Percentiles rank a stretch among this genome's conserved stretches.
phyloP scores from a whole-genome alignment of 2,797 vertebrate species.

The Acropternis orthonyx region DNA sequence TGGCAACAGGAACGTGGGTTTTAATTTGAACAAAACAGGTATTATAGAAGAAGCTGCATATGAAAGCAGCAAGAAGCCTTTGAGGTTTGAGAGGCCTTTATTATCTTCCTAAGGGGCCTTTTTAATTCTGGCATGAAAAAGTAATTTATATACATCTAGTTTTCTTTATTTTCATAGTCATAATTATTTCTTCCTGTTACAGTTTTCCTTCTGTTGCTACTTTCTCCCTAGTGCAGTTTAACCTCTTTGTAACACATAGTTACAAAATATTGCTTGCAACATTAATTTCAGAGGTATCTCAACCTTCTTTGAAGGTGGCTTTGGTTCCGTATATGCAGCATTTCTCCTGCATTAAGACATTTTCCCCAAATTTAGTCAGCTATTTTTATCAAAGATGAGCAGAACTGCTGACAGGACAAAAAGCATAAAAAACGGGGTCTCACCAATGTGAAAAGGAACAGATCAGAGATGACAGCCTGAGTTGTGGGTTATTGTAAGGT shows the following conservation, averaged over 20 bases:
- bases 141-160: constrained; percentile 14
- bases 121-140: not conserved
- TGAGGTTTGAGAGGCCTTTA: constrained; percentile 45
- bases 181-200: constrained; percentile 31
- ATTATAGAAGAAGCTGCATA: constrained; percentile 8
- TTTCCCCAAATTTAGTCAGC: not conserved
- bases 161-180: constrained; percentile 16
- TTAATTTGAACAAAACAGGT: constrained; percentile 63
- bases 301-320: not conserved
- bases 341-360: not conserved
- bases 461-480: not conserved
- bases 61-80: constrained; percentile 42
- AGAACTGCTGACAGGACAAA: not conserved
- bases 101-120: constrained; percentile 34
- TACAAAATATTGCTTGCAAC: constrained; percentile 25
- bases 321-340: not conserved
- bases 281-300: constrained; percentile 13
- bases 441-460: not conserved
- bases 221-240: not conserved
- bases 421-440: not conserved
- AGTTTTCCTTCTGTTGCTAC: not conserved
- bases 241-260: constrained; percentile 3
- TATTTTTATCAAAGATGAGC: constrained; percentile 2
- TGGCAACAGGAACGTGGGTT: not conserved
- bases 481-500: not conserved